phyloP scores from a whole-genome alignment of 1,140 invertebrate species.

The Drosophila prosaltans region DNA sequence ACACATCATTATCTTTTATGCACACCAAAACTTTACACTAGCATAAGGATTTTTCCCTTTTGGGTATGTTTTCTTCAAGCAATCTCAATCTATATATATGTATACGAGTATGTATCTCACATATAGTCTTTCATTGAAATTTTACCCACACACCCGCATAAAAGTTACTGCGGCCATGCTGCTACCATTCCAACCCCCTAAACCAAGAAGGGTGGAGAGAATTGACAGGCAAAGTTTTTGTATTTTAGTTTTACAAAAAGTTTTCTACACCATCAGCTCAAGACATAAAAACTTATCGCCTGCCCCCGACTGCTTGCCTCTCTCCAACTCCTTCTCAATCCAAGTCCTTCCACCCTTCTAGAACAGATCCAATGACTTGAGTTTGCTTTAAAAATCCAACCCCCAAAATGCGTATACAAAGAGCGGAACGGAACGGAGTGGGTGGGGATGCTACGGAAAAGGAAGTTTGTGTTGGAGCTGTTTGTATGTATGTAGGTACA shows the following conservation, averaged over 20 bases:
- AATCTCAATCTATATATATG: constrained; percentile 3
- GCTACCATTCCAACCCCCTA: constrained; percentile 40
- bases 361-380: constrained; percentile 19
- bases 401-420: constrained; percentile 33
- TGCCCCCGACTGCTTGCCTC: constrained; percentile 31
- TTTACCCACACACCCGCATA: constrained; percentile 53
- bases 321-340: background rate
- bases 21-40: constrained; percentile 47
- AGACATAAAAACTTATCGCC: constrained; percentile 81
- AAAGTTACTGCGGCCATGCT: constrained; percentile 71
- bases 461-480: constrained; percentile 2
- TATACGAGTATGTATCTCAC: constrained; percentile 17
- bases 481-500: background rate
- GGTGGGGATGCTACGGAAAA: background rate
- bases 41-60: constrained; percentile 29
- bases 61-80: constrained; percentile 58
- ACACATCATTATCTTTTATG: constrained; percentile 82
- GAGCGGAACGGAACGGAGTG: constrained; percentile 19
- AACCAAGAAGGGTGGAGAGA: constrained; percentile 2
- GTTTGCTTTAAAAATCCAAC: constrained; percentile 60
- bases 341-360: background rate
- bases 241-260: constrained; percentile 65
- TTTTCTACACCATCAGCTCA: constrained; percentile 81
- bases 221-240: constrained; percentile 18
- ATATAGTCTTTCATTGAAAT: constrained; percentile 59